These are phyloP conservation scores for Nothocercus julius DNA, from an alignment of 2,113 vertebrate species.

Conservation along the genomic window DNA sequence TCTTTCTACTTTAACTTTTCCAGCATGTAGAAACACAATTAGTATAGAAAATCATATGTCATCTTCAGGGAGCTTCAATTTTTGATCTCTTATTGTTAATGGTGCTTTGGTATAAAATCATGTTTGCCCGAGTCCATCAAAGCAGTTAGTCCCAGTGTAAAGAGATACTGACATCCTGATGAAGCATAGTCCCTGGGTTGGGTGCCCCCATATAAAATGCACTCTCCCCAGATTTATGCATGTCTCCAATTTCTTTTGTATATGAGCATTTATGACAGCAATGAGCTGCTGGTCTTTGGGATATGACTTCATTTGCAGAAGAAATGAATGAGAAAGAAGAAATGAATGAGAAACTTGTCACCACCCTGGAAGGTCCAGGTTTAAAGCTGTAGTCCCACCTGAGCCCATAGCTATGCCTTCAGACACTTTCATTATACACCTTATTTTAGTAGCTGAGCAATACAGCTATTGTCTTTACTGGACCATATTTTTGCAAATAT, in stretches of 20 bases:
- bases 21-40: not conserved
- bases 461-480: not conserved
- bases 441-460: not conserved
- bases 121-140: not conserved
- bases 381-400: not conserved
- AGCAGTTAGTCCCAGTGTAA: not conserved
- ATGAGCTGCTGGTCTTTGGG: not conserved
- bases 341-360: not conserved
- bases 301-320: not conserved
- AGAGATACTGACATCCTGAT: not conserved
- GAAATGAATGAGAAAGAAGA: not conserved
- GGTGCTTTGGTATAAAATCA: not conserved
- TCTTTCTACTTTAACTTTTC: not conserved
- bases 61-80: not conserved
- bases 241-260: not conserved
- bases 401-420: not conserved
- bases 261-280: not conserved
- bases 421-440: not conserved
- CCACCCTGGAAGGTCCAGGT: not conserved
- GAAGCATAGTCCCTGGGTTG: not conserved
- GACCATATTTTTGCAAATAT: not conserved
- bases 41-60: no score
- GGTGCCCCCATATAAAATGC: not conserved
- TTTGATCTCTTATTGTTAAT: not conserved
- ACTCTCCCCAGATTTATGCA: not conserved